Conservation (phyloP, 30 jellyfish, hydroid and myxozoan species). For the Phacellophora camtschatica region DNA sequence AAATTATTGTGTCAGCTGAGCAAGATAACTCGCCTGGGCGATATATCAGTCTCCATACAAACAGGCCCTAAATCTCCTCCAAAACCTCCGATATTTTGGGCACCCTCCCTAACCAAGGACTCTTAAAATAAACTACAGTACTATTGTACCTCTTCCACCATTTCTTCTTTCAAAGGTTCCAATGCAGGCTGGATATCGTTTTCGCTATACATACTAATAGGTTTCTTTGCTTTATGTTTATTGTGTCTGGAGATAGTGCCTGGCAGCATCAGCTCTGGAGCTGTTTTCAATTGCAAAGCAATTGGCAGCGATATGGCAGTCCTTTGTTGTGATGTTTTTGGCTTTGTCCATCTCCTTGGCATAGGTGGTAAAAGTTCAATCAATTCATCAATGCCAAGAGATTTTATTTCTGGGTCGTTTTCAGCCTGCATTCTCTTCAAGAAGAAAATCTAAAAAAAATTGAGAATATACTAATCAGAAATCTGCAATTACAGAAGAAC, state of each 20-base stretch:
- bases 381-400: conserved; percentile 73
- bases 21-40: too few species aligned
- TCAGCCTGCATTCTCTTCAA: conserved; percentile 47
- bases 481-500: too few species aligned
- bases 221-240: conserved; percentile 11
- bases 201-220: conserved; percentile 30
- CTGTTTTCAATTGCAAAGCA: conserved; percentile 50
- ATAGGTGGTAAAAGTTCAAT: conserved; percentile 74
- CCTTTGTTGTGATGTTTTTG: neutral
- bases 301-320: conserved; percentile 55
- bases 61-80: too few species aligned
- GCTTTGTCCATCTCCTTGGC: conserved; percentile 92
- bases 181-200: neutral
- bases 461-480: too few species aligned
- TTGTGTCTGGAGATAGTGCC: conserved; percentile 2
- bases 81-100: too few species aligned
- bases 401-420: conserved; percentile 28
- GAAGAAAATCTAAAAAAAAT: conserved; percentile 43
- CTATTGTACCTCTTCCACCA: neutral
- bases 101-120: neutral
- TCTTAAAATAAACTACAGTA: neutral
- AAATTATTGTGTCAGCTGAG: too few species aligned
- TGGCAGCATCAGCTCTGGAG: conserved; percentile 57
- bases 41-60: too few species aligned
- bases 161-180: neutral